Percentiles rank a stretch among this genome's conserved stretches.
These are phyloP conservation scores for Leptobrachium ailaonicum DNA, from an alignment of 2,113 vertebrate genomes.

Conservation along the genomic window DNA sequence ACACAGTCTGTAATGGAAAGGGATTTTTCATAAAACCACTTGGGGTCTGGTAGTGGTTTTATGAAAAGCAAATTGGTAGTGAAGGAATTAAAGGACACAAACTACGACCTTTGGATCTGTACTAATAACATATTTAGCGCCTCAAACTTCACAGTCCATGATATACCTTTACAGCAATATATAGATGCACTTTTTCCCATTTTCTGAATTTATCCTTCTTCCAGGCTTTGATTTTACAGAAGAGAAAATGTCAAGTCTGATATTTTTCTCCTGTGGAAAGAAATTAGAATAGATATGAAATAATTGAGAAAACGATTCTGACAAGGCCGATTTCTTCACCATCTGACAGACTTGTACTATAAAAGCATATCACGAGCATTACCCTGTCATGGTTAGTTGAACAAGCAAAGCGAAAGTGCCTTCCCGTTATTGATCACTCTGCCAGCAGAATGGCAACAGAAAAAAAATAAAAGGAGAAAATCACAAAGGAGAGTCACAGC, in stretches of 20 bases:
- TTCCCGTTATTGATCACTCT: conserved; percentile 36
- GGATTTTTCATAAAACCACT: no score
- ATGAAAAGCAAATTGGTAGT: no score
- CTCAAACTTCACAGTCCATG: no score
- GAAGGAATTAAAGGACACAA: no score
- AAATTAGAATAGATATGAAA: conserved; percentile 27
- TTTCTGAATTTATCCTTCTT: no score
- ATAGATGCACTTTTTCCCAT: no score
- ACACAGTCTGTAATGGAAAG: no score
- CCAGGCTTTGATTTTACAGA: not conserved
- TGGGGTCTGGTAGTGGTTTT: no score
- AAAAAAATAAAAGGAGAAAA: no score
- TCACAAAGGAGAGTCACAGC: conserved; percentile 22
- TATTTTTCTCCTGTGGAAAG: not conserved
- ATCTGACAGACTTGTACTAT: conserved; percentile 11
- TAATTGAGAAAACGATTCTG: conserved; percentile 29
- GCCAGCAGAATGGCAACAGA: conserved; percentile 2
- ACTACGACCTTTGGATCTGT: no score
- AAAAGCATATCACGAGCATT: conserved; percentile 39
- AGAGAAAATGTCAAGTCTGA: not conserved
- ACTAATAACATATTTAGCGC: no score
- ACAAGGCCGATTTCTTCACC: conserved; percentile 5
- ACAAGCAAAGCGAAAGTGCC: conserved; percentile 40
- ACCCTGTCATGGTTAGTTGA: conserved; percentile 41
- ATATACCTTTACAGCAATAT: no score